These are phyloP conservation scores for Gopherus flavomarginatus DNA, from an alignment of 2,113 vertebrate species.

Conservation along the genomic window DNA sequence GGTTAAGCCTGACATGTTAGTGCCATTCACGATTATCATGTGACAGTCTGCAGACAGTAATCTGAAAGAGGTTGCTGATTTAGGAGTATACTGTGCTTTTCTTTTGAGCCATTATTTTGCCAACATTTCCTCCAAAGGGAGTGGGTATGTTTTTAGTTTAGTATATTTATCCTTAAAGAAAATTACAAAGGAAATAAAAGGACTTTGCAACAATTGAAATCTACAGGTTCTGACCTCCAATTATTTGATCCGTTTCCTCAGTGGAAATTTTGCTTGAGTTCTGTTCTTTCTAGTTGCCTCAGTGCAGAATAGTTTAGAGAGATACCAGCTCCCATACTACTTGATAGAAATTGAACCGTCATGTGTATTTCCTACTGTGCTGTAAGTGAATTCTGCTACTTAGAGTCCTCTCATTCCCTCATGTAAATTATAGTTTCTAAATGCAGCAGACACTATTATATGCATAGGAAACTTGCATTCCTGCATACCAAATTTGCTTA, in stretches of 20 bases:
- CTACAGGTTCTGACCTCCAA: conserved; percentile 27
- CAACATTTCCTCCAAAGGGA: background rate
- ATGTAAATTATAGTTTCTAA: background rate
- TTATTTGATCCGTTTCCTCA: background rate
- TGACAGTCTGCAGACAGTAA: background rate
- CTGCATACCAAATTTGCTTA: fast-evolving
- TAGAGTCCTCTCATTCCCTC: background rate
- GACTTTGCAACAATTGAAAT: background rate
- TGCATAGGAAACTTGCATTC: background rate
- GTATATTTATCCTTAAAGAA: background rate
- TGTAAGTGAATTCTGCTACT: background rate
- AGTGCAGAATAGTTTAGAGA: background rate
- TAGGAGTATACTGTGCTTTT: background rate
- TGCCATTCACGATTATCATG: background rate
- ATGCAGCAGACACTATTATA: background rate
- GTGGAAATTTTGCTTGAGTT: background rate
- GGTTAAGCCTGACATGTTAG: background rate
- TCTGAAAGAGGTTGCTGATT: background rate
- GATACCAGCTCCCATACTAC: fast-evolving
- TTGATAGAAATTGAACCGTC: background rate
- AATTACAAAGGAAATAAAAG: background rate
- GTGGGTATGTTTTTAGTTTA: background rate
- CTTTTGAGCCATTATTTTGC: background rate
- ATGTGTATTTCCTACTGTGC: background rate
- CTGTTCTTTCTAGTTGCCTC: background rate